These are phyloP conservation scores for Pristionchus fissidentatus DNA, from an alignment of 2,888 invertebrate species.

Conservation along the genomic window DNA sequence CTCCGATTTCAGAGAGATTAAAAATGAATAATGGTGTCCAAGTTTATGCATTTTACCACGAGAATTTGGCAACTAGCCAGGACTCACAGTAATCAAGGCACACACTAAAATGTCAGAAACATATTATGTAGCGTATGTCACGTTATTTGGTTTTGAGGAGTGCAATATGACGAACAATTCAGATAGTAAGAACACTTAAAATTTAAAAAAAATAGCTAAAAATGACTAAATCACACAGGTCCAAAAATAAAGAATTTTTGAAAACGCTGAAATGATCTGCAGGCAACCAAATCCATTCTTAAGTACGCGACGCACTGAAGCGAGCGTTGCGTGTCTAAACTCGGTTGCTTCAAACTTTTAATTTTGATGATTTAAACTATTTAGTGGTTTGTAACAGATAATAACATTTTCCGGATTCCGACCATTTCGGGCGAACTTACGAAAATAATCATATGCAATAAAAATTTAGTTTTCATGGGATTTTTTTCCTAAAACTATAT, in stretches of 20 bases:
- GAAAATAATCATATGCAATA: too few relatives aligned
- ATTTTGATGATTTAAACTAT: too few relatives aligned
- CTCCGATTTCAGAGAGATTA: background rate
- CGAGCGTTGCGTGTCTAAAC: background rate
- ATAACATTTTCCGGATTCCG: too few relatives aligned
- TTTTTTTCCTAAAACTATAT: too few relatives aligned
- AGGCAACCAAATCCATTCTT: background rate
- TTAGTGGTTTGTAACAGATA: too few relatives aligned
- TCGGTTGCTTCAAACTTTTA: background rate
- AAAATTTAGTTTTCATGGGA: too few relatives aligned
- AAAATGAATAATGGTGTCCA: background rate
- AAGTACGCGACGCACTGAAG: background rate
- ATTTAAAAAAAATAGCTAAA: background rate
- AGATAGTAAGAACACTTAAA: background rate
- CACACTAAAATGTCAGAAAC: background rate
- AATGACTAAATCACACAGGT: background rate
- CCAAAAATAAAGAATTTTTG: background rate
- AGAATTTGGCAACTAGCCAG: slow-evolving; percentile 9
- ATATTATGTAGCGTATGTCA: too few relatives aligned
- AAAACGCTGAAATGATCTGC: background rate
- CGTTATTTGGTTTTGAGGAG: too few relatives aligned
- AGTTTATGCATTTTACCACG: slow-evolving; percentile 2
- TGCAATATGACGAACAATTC: too few relatives aligned
- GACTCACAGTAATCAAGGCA: background rate
- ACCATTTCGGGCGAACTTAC: too few relatives aligned